Base-by-base conservation (phyloP, 2,888 invertebrate species). In the Axea sp. region DNA sequence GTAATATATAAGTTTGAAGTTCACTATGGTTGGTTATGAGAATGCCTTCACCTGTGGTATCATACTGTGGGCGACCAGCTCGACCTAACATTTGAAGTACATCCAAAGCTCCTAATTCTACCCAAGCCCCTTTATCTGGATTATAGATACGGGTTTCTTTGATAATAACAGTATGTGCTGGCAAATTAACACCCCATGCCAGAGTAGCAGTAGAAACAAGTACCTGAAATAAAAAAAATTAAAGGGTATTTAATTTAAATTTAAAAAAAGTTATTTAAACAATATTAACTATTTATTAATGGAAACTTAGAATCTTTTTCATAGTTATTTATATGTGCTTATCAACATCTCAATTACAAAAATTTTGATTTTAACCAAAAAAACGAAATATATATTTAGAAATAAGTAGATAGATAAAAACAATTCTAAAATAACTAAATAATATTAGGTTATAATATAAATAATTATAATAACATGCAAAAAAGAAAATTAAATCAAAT, bases 141-240 rank as follows among this genome's bases (percentile, higher is more conserved):
- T 95, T 98, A 88, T 99, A 99, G 57, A 99, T 95, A 87, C 99
- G 97, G 0, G 99, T 99, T 14, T 99, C 99, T 87, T 99, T 99
- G 80, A 97, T 96, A 75, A 98, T 97, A 45, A 99, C 99, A 0
- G 99, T 99, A 87, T 99, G 99, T 0, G 99, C 99, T 0, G 99
- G 99, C 37, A 99, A 91, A 89, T 99, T 99, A 17, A 99, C 99
- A 87, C 99, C 99, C 99, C 99, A 99, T 6, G 99, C 99, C 11
- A 99, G 90, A 0, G 99, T 99, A 0, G 99, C 98, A 0, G 99
- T 99, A 0, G 99, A 99, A 0, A 99, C 98, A 17, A 99, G 89
- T 4, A 98, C 96, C 62, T 69, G 19, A 5, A 65, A n/a, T n/a
- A n/a, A n/a, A n/a, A n/a, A n/a, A n/a, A n/a, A n/a, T n/a, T n/a